Evolutionary conservation across 2,797 vertebrate genomes (phyloP).

Genomic region (Rallus crepitans): DNA sequence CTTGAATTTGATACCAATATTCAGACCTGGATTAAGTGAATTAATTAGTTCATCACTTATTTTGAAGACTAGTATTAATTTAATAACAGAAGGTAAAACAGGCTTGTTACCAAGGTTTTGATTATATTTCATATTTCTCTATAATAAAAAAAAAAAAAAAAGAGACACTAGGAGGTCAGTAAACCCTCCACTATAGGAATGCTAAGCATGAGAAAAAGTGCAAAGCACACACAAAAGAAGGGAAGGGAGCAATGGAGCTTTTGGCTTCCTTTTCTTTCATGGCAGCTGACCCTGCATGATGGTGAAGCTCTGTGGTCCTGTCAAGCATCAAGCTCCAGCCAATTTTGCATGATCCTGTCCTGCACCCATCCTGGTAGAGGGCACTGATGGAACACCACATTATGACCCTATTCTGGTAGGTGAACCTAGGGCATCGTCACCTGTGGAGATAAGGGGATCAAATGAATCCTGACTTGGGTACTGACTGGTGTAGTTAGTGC

Average conservation of each 20-base stretch:
- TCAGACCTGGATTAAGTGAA: background rate
- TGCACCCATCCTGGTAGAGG: background rate
- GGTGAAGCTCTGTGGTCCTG: background rate
- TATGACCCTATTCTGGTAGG: background rate
- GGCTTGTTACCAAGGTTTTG: background rate
- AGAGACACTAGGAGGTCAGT: background rate
- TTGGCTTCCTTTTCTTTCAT: background rate
- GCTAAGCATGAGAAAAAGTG: rapidly evolving
- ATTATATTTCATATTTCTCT: background rate
- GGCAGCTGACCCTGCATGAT: background rate
- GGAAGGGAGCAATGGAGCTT: background rate
- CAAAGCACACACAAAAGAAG: background rate
- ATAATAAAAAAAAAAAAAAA: background rate
- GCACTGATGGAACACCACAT: background rate
- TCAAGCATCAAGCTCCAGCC: background rate
- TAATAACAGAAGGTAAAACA: background rate
- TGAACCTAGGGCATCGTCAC: background rate
- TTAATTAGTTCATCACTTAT: background rate
- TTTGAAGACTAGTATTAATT: background rate
- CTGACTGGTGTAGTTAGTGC: too few species aligned
- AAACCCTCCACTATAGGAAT: background rate
- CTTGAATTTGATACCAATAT: background rate
- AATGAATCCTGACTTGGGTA: background rate
- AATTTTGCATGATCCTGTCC: background rate
- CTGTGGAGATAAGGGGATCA: background rate